phyloP scores from a whole-genome alignment of 1,140 invertebrate genomes.

The Hyposmocoma kahamanoa region DNA sequence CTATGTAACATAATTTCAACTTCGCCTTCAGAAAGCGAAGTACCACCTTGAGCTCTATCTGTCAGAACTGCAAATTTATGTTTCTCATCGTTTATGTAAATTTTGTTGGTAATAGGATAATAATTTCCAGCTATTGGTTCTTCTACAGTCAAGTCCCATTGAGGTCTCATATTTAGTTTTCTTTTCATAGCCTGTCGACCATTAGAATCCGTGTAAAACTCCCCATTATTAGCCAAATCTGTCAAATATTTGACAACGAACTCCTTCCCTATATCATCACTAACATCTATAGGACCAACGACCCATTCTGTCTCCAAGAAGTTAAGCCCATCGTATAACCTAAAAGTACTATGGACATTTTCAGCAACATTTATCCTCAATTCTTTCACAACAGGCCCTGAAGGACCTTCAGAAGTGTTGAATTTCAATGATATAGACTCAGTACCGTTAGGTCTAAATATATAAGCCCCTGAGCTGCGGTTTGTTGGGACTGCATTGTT shows the following conservation, averaged over 20 bases:
- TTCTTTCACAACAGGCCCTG: conserved; percentile 79
- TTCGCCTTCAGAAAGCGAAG: conserved; percentile 83
- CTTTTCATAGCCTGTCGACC: conserved; percentile 91
- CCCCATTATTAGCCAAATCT: conserved; percentile 76
- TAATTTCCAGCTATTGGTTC: conserved; percentile 85
- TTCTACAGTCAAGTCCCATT: conserved; percentile 80
- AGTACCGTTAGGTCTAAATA: conserved; percentile 77
- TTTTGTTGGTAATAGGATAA: conserved; percentile 93
- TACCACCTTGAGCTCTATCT: conserved; percentile 92
- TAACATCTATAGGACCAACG: conserved; percentile 91
- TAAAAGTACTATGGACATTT: conserved; percentile 82
- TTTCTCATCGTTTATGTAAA: conserved; percentile 78
- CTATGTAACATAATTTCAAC: conserved; percentile 92
- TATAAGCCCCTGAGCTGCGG: conserved; percentile 88
- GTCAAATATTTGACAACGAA: conserved; percentile 83
- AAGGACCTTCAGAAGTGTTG: background rate
- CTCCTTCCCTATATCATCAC: conserved; percentile 87
- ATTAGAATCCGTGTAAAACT: conserved; percentile 96
- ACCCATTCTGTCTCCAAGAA: conserved; percentile 92
- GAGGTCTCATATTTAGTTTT: conserved; percentile 81
- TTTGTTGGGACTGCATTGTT: conserved; percentile 25
- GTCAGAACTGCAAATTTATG: conserved; percentile 80
- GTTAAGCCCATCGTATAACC: conserved; percentile 79
- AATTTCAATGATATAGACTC: conserved; percentile 10
- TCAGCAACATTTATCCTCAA: conserved; percentile 77